Evolutionary conservation across 2,113 vertebrate genomes (phyloP).

Genomic region (Aegotheles bennettii): DNA sequence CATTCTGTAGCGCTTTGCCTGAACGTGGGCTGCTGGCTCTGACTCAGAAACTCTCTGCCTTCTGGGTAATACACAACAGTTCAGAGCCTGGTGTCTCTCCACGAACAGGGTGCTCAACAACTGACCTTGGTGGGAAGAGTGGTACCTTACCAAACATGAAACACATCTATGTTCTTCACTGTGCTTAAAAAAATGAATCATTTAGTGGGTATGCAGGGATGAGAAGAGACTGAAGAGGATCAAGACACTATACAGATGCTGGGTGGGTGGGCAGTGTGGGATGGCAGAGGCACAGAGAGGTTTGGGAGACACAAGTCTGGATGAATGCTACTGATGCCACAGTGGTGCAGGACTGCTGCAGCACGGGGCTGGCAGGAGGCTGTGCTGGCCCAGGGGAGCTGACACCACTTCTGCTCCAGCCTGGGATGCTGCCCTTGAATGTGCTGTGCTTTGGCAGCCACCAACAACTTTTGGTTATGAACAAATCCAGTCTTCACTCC

Average conservation of each 20-base stretch:
- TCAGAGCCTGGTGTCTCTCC: background rate
- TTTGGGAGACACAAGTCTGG: background rate
- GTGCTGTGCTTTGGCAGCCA: background rate
- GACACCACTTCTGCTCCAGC: background rate
- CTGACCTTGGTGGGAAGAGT: fast-evolving
- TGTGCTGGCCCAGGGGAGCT: background rate
- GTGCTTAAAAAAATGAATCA: background rate
- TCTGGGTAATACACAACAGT: background rate
- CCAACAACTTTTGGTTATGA: background rate
- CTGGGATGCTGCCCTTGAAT: background rate
- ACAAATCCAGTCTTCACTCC: background rate
- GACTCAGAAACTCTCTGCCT: background rate
- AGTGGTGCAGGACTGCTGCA: background rate
- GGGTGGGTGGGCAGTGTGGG: background rate
- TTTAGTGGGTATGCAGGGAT: background rate
- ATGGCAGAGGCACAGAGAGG: fast-evolving
- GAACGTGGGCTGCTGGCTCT: background rate
- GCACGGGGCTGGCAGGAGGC: background rate
- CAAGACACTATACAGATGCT: background rate
- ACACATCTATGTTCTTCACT: fast-evolving
- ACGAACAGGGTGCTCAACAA: background rate
- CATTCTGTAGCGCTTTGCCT: background rate
- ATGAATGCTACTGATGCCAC: fast-evolving
- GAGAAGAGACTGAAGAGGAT: background rate
- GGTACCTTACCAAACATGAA: background rate